Evolutionary conservation across 1,140 invertebrate genomes (phyloP).

Genomic region (Nephotettix cincticeps): DNA sequence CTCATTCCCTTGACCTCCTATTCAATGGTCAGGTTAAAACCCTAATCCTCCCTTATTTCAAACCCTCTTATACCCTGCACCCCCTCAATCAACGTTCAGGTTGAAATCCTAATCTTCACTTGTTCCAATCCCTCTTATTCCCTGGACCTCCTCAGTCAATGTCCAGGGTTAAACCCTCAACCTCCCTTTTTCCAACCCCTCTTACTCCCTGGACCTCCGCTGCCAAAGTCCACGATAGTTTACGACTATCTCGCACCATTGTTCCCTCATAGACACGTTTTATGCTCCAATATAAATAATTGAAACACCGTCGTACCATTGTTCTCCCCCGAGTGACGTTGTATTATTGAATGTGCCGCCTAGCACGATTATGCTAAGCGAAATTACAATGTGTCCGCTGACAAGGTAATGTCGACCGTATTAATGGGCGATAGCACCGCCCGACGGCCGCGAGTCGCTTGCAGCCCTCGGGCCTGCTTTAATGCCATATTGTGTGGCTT

Average conservation of each 20-base stretch:
- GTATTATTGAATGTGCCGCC: conserved; percentile 22
- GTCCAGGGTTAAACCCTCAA: no score
- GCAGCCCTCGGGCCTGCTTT: background rate
- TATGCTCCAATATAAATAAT: conserved; percentile 23
- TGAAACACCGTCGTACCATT: conserved; percentile 8
- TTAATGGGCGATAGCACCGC: conserved; percentile 3
- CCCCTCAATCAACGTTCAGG: no score
- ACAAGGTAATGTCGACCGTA: conserved; percentile 20
- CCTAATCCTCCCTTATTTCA: no score
- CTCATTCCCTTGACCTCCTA: no score
- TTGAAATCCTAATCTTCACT: no score
- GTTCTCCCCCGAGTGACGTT: conserved; percentile 14
- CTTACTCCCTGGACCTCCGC: no score
- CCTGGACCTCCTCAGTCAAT: no score
- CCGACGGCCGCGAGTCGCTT: background rate
- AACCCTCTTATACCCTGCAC: no score
- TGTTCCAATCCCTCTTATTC: no score
- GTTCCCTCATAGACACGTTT: background rate
- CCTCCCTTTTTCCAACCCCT: no score
- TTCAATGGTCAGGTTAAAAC: no score
- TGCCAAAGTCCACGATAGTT: no score
- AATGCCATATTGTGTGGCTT: conserved; percentile 1
- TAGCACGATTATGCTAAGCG: conserved; percentile 20
- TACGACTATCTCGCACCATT: background rate
- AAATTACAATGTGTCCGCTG: conserved; percentile 11